Base-by-base conservation (phyloP, 1,140 invertebrate genomes). In the Orchesella cincta region DNA sequence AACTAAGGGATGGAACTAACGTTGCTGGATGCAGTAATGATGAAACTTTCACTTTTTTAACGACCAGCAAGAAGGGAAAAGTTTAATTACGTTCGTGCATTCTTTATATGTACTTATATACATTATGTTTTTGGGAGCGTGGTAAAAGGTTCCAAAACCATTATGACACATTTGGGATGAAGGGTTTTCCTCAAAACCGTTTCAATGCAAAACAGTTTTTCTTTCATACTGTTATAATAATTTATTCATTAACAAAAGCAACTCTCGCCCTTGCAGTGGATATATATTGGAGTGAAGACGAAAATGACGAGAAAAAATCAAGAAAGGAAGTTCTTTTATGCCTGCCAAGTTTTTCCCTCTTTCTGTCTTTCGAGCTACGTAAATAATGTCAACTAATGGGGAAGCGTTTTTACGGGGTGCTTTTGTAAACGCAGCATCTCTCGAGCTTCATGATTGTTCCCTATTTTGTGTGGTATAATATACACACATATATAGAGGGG, bases 101-200 rank as follows among this genome's bases (percentile, higher is more conserved):
- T 67, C 23, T 57, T 57, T 57, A 18, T 23, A 33, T 67, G 8
- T 33, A 18, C 23, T 67, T 67, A 62, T 31, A 3, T 67, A 12
- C 54, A 57, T 57, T 57, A 26, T 57, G 52, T n/a, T 57, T 14
- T 26, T 57, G 12, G 52, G 12, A 57, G 31, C 23, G 31, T 67
- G 31, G 62, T 67, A 67, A 67, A 31, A 16, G 62, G 26, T 67
- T n/a, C 28, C n/a, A n/a, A 31, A 67, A 31, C 62, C 62, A 67
- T 67, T 67, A 67, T 67, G 26, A 33, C 33, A n/a, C 62, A 67
- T 67, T n/a, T 67, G 62, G 62, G 62, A 67, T 62, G 12, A 57
- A 57, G 52, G 52, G 39, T 3, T 8, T 57, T 57, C 52, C 52
- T n/a, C n/a, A n/a, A 46, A 46, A 46, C 39, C 8, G 39, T 46